Conservation (phyloP, 2,888 invertebrate species). For the Tipula vernalis region DNA sequence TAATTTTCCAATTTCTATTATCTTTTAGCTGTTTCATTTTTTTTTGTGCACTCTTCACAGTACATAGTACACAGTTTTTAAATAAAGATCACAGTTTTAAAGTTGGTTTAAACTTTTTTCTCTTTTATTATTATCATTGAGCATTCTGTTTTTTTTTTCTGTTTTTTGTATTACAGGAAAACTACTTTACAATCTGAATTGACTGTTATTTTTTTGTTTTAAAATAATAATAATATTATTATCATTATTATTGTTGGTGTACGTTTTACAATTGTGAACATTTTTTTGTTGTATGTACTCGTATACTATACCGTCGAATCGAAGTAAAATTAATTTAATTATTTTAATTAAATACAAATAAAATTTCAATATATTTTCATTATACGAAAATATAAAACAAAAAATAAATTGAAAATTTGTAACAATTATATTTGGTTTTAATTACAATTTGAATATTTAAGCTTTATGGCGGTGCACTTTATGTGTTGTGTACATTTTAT, state of each 20-base stretch:
- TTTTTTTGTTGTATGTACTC: not conserved
- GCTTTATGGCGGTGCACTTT: not conserved
- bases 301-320: not conserved
- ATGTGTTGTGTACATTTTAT: not conserved
- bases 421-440: not conserved
- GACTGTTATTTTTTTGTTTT: not conserved
- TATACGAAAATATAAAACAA: not conserved
- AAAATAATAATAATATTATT: not conserved
- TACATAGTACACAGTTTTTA: not conserved
- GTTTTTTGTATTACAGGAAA: not conserved
- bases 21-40: not conserved
- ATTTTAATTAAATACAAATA: not conserved
- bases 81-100: not conserved
- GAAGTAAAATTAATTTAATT: not conserved
- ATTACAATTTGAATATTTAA: not conserved
- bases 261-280: not conserved
- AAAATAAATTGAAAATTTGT: not conserved
- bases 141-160: not conserved
- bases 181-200: not conserved
- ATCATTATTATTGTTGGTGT: not conserved
- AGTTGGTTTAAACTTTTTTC: not conserved
- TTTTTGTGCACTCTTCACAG: not conserved
- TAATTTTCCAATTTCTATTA: not conserved
- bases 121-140: not conserved
- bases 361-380: slow-evolving; percentile 4